Percentiles rank a stretch among this genome's conserved stretches.
Conservation (phyloP, 92 coral and sea anemone genomes). For the Porites evermanni region DNA sequence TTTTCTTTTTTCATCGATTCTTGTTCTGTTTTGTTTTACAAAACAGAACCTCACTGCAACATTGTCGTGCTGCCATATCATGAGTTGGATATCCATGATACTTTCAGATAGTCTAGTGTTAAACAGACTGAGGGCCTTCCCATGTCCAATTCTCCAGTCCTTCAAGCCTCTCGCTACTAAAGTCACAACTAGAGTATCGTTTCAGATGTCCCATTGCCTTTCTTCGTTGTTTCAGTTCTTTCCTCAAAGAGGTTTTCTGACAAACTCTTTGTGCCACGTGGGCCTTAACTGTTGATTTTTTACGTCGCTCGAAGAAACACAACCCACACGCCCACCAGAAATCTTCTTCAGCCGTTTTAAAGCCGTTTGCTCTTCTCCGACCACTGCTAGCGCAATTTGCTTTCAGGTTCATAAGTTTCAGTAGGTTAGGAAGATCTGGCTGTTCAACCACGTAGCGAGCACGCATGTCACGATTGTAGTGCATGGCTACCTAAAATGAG, state of each 20-base stretch:
- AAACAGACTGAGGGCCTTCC: conserved; percentile 47
- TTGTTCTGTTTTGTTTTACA: background rate
- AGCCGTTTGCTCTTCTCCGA: conserved; percentile 78
- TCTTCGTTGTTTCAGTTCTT: conserved; percentile 55
- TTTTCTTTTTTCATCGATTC: background rate
- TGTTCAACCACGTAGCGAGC: conserved; percentile 77
- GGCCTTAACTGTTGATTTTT: conserved; percentile 81
- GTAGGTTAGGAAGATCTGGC: conserved; percentile 74
- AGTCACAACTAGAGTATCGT: conserved; percentile 52
- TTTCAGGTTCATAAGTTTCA: conserved; percentile 73
- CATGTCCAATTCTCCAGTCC: conserved; percentile 25
- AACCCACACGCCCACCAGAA: conserved; percentile 83
- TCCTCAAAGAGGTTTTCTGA: conserved; percentile 62
- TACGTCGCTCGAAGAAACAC: conserved; percentile 73
- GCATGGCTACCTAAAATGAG: conserved; percentile 59
- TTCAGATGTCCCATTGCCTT: conserved; percentile 43
- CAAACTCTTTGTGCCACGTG: conserved; percentile 79
- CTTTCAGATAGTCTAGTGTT: background rate
- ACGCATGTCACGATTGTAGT: conserved; percentile 67
- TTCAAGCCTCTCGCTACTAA: conserved; percentile 27
- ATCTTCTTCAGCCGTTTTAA: conserved; percentile 77
- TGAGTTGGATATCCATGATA: background rate
- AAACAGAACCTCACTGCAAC: background rate
- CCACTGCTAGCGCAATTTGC: conserved; percentile 41
- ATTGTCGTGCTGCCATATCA: background rate